Evolutionary conservation across 2,113 vertebrate genomes (phyloP), one percentile per base, ranked within the genome.

Genomic region (Podarcis cretensis): DNA sequence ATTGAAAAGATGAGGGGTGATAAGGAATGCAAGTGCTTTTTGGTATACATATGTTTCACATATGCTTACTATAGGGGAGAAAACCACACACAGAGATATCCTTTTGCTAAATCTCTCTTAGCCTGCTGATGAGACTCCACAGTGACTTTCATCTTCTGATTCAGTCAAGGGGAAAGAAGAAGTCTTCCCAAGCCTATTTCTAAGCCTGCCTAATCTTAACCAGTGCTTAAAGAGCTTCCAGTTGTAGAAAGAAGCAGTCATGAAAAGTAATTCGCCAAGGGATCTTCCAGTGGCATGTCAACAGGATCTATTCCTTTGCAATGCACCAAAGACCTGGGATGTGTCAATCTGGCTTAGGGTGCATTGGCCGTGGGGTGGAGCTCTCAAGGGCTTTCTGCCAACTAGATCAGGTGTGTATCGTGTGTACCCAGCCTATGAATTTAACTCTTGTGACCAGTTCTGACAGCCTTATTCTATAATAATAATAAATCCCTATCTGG

Each of bases 171-270:
- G 20, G 12, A 89, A 59, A 85, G 25, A 81, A 37, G 4, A 63
- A 88, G 23, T 12, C 84, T 79, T 7, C 1, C 83, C 85, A 91
- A 85, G 88, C 89, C 37, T 86, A 66, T 78, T 87, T 87, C 92
- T 87, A 81, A 25, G 87, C 9, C 23, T 25, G n/a, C 71, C 69
- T 87, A 89, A 92, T 85, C 0, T 0, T 85, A 85, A 92, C 78
- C 75, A 94, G 48, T 90, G 88, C 69, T 83, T 73, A 32, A 90
- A 32, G 59, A 87, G 43, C 48, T 75, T 91, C 89, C 77, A 84
- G 80, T 90, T 32, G 82, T 90, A 89, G 54, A 90, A 91, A 65
- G 1, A 84, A 89, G 76, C 88, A 89, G 92, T 85, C 57, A 40
- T 80, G 80, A 90, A 0, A 12, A 89, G 87, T 37, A 35, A 81